Evolutionary conservation across 1,140 invertebrate genomes (phyloP).

Genomic region (Cydia fagiglandana): DNA sequence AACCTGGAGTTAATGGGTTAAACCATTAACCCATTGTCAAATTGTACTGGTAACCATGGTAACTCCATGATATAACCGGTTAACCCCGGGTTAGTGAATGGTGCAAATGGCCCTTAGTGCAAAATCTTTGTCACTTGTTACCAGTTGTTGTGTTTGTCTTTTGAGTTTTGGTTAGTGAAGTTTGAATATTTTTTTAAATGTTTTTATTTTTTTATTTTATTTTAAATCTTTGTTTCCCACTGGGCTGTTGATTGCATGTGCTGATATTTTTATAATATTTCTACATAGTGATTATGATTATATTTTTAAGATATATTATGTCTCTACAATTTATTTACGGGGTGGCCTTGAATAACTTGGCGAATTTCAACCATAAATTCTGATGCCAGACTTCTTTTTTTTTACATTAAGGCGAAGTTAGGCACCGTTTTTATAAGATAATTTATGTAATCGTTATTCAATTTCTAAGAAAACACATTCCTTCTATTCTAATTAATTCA

Average conservation of each 20-base stretch:
- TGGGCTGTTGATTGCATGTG: constrained; percentile 44
- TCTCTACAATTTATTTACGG: background rate
- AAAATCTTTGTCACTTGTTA: constrained; percentile 40
- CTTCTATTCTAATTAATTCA: too few species aligned
- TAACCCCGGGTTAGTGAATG: too few species aligned
- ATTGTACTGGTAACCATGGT: too few species aligned
- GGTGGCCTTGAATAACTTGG: background rate
- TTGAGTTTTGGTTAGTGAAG: constrained; percentile 60
- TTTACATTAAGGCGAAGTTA: too few species aligned
- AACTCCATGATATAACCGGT: too few species aligned
- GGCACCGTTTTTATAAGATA: too few species aligned
- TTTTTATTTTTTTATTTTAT: constrained; percentile 41
- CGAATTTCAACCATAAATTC: background rate
- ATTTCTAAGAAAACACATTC: too few species aligned
- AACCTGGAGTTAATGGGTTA: too few species aligned
- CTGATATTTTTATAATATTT: constrained; percentile 34
- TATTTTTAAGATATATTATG: constrained; percentile 26
- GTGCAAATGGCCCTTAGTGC: too few species aligned
- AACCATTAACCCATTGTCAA: too few species aligned
- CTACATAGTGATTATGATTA: constrained; percentile 12
- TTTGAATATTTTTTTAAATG: constrained; percentile 48
- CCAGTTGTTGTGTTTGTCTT: constrained; percentile 46
- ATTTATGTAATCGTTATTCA: too few species aligned
- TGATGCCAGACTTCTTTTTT: background rate
- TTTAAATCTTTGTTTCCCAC: constrained; percentile 44